phyloP scores from a whole-genome alignment of 1,140 invertebrate species.

The Nasonia longicornis region DNA sequence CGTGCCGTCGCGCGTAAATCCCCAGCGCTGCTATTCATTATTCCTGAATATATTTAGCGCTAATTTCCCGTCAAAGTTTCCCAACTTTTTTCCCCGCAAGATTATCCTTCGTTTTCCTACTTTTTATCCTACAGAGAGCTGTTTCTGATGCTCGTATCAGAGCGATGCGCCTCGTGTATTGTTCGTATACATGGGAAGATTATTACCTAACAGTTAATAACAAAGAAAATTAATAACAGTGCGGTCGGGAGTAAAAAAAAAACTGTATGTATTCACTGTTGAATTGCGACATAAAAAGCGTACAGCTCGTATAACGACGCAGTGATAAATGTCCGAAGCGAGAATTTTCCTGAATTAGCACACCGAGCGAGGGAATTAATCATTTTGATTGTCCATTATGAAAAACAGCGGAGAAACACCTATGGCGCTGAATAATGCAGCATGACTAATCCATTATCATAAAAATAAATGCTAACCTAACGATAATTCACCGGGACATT shows the following conservation, averaged over 20 bases:
- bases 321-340: neutral
- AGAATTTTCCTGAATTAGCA: neutral
- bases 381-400: neutral
- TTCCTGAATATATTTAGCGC: neutral
- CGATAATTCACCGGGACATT: neutral
- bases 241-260: neutral
- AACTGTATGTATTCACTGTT: neutral
- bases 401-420: neutral
- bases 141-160: too few species aligned
- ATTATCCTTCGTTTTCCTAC: neutral
- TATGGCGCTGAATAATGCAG: neutral
- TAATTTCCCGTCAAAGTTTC: neutral
- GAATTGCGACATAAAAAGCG: neutral
- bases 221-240: neutral
- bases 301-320: neutral
- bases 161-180: too few species aligned
- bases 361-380: neutral
- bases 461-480: neutral
- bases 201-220: neutral
- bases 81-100: neutral
- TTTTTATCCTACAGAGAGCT: neutral
- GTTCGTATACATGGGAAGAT: too few species aligned
- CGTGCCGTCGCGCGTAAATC: too few species aligned
- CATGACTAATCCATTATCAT: conserved; percentile 1
- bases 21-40: neutral